Percentiles rank a stretch among this genome's conserved stretches.
Conservation (phyloP, 1,140 invertebrate genomes). For the Macrobrachium rosenbergii region DNA sequence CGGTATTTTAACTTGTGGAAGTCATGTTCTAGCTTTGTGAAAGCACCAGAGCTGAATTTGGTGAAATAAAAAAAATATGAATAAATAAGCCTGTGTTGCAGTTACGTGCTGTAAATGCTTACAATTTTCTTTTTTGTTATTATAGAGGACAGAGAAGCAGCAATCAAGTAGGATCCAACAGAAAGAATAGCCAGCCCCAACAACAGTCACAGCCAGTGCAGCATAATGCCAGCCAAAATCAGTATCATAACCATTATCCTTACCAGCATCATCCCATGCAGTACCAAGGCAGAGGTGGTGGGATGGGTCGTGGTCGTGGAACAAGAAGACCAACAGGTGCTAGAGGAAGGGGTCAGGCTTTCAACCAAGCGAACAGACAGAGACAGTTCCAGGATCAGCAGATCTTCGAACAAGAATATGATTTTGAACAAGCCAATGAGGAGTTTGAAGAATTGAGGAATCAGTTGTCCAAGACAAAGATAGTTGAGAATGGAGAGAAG, state of each 20-base stretch:
- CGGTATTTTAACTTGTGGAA: too few species aligned
- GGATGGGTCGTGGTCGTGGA: conserved; percentile 55
- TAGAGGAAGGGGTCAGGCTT: conserved; percentile 43
- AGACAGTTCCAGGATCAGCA: conserved; percentile 63
- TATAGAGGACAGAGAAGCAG: conserved; percentile 16
- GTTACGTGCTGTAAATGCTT: too few species aligned
- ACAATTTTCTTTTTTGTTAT: too few species aligned
- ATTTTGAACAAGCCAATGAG: conserved; percentile 97
- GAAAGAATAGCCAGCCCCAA: conserved; percentile 30
- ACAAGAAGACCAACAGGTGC: conserved; percentile 41
- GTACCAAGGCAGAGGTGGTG: conserved; percentile 50
- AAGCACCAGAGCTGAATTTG: too few species aligned
- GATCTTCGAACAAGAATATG: conserved; percentile 92
- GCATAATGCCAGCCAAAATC: background rate
- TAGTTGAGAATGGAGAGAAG: conserved; percentile 79
- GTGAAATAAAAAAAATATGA: too few species aligned
- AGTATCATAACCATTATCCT: conserved; percentile 31
- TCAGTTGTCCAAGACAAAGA: conserved; percentile 87
- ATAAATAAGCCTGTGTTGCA: too few species aligned
- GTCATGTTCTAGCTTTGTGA: too few species aligned
- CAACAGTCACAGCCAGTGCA: conserved; percentile 34
- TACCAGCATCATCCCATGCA: conserved; percentile 44
- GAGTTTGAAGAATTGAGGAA: conserved; percentile 93
- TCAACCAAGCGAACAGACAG: conserved; percentile 58
- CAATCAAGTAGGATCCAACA: conserved; percentile 15